phyloP scores from a whole-genome alignment of 2,113 vertebrate species.

The Vimba vimba region DNA sequence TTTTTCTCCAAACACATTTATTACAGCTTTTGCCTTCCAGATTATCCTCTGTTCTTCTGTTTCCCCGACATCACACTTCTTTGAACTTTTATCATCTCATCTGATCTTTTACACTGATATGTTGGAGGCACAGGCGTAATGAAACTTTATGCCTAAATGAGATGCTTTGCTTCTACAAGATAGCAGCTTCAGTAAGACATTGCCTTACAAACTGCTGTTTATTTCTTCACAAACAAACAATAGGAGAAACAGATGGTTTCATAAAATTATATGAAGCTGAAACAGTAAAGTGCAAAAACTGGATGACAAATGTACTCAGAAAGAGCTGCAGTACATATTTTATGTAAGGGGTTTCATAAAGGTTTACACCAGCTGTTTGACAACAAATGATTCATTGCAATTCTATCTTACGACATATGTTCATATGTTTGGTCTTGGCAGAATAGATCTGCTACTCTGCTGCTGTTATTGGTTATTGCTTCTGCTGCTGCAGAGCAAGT shows the following conservation, averaged over 20 bases:
- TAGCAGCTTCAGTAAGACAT: constrained; percentile 55
- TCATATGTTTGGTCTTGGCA: no score
- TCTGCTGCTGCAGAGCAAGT: no score
- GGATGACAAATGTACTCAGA: constrained; percentile 22
- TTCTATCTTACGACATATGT: background rate
- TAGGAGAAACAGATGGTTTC: constrained; percentile 23
- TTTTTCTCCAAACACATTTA: constrained; percentile 40
- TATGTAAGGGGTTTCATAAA: constrained; percentile 59
- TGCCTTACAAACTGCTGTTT: constrained; percentile 56
- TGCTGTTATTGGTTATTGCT: no score
- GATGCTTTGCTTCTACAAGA: constrained; percentile 55
- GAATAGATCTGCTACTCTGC: no score
- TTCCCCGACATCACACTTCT: background rate
- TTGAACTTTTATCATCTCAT: constrained; percentile 55
- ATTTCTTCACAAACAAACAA: constrained; percentile 42
- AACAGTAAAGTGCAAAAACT: constrained; percentile 31
- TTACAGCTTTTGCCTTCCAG: constrained; percentile 55
- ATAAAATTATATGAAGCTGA: constrained; percentile 21
- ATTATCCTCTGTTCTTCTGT: constrained; percentile 53
- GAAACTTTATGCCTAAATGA: constrained; percentile 67
- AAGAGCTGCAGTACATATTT: constrained; percentile 51
- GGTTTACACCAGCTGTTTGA: constrained; percentile 22
- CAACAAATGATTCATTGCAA: constrained; percentile 64
- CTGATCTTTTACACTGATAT: constrained; percentile 61
- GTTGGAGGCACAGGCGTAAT: constrained; percentile 29